Evolutionary conservation across 2,888 invertebrate species (phyloP).

Genomic region (Macrosoma leucophasiata): DNA sequence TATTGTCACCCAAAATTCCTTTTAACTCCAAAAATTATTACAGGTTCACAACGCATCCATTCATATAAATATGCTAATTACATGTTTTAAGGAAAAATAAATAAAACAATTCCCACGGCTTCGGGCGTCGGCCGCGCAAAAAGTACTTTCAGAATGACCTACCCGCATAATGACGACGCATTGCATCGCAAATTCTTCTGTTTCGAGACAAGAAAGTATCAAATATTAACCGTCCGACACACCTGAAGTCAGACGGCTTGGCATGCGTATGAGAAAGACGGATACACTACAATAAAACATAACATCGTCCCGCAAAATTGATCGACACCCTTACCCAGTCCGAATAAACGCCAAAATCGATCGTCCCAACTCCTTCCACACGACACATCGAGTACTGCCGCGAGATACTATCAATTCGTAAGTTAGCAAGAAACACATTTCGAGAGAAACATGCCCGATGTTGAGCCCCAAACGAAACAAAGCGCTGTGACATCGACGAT

Average conservation of each 20-base stretch:
- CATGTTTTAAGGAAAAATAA: constrained; percentile 29
- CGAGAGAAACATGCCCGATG: constrained; percentile 69
- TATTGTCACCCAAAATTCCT: too few relatives aligned
- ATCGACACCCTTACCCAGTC: constrained; percentile 24
- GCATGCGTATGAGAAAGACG: constrained; percentile 66
- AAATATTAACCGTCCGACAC: constrained; percentile 70
- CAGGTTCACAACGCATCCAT: too few relatives aligned
- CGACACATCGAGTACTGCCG: constrained; percentile 40
- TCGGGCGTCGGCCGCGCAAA: constrained; percentile 29
- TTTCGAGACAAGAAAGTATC: constrained; percentile 67
- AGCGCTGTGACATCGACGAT: constrained; percentile 71
- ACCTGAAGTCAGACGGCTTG: constrained; percentile 62
- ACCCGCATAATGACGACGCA: constrained; percentile 41
- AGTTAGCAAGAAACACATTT: constrained; percentile 75
- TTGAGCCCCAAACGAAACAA: constrained; percentile 69
- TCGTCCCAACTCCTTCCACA: constrained; percentile 14
- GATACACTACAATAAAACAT: constrained; percentile 29
- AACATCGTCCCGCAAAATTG: constrained; percentile 17
- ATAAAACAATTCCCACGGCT: too few relatives aligned
- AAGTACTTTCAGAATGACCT: constrained; percentile 31
- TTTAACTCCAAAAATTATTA: too few relatives aligned
- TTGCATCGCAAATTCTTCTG: constrained; percentile 41
- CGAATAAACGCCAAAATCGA: constrained; percentile 36
- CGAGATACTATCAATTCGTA: constrained; percentile 65
- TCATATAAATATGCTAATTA: constrained; percentile 9